Evolutionary conservation across 2,888 invertebrate species (phyloP).

Genomic region (Drosophila mulleri): DNA sequence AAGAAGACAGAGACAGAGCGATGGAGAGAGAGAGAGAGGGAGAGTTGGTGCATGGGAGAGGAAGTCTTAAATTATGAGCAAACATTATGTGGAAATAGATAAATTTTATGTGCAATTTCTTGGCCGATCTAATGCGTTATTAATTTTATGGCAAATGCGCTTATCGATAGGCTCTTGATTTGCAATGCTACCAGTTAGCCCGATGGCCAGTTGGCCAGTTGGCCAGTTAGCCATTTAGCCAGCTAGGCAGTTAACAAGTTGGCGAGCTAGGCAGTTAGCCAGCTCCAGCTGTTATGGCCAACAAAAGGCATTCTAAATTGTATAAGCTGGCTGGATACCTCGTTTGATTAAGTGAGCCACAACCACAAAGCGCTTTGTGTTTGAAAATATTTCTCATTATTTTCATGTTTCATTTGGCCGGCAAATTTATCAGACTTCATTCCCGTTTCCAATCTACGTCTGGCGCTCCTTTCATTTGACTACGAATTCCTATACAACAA

Average conservation of each 20-base stretch:
- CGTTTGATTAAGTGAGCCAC: constrained; percentile 81
- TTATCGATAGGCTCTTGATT: constrained; percentile 57
- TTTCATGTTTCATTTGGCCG: constrained; percentile 78
- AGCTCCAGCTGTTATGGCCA: constrained; percentile 43
- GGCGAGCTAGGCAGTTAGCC: constrained; percentile 18
- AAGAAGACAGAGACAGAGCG: neutral
- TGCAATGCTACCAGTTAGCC: constrained; percentile 29
- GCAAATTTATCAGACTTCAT: constrained; percentile 66
- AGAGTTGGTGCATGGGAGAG: neutral
- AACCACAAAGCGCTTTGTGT: constrained; percentile 64
- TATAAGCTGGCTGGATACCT: constrained; percentile 81
- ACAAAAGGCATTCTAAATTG: constrained; percentile 79
- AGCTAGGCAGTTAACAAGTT: constrained; percentile 4
- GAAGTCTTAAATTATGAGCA: constrained; percentile 60
- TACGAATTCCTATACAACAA: constrained; percentile 16
- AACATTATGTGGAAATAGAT: constrained; percentile 69
- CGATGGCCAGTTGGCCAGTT: neutral
- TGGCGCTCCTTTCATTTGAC: constrained; percentile 73
- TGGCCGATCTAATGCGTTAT: constrained; percentile 77
- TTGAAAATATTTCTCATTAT: constrained; percentile 78
- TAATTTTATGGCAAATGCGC: constrained; percentile 75
- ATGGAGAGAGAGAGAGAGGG: neutral
- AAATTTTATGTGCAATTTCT: constrained; percentile 70
- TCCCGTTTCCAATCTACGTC: constrained; percentile 27
- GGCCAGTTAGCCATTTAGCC: neutral